Percentiles rank a stretch among this genome's conserved stretches.
Conservation (phyloP, 64 coral and sea anemone genomes). For the Cladopsammia gracilis region DNA sequence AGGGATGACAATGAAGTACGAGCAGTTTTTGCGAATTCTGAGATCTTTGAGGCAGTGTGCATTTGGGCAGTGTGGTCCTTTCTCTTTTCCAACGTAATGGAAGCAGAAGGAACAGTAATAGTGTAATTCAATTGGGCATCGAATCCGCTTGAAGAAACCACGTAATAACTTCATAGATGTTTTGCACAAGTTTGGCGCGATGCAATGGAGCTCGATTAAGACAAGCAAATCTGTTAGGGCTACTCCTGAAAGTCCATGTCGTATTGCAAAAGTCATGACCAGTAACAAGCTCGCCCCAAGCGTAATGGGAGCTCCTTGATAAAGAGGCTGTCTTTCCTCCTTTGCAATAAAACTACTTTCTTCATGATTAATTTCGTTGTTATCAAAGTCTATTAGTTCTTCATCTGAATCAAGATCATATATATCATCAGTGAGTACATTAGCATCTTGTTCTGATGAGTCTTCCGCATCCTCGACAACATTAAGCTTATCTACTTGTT, state of each 20-base stretch:
- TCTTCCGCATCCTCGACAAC: no score
- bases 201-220: neutral
- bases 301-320: constrained; percentile 7
- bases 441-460: no score
- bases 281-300: constrained; percentile 13
- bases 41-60: no score
- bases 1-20: no score
- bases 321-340: neutral
- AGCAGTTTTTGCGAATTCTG: no score
- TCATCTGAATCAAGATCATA: no score
- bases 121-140: neutral
- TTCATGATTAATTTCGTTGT: no score
- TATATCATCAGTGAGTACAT: no score
- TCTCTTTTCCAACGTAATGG: neutral
- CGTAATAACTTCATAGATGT: neutral
- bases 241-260: neutral
- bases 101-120: constrained; percentile 21
- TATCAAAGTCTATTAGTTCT: no score
- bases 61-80: neutral
- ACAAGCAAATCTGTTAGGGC: constrained; percentile 11
- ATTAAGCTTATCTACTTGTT: no score
- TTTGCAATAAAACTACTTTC: no score
- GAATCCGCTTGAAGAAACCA: neutral
- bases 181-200: neutral
- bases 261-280: neutral